A percentile compares a stretch with the other conserved stretches of the same genome.
Conservation (phyloP, 2,113 vertebrate genomes). For the Carlito syrichta region DNA sequence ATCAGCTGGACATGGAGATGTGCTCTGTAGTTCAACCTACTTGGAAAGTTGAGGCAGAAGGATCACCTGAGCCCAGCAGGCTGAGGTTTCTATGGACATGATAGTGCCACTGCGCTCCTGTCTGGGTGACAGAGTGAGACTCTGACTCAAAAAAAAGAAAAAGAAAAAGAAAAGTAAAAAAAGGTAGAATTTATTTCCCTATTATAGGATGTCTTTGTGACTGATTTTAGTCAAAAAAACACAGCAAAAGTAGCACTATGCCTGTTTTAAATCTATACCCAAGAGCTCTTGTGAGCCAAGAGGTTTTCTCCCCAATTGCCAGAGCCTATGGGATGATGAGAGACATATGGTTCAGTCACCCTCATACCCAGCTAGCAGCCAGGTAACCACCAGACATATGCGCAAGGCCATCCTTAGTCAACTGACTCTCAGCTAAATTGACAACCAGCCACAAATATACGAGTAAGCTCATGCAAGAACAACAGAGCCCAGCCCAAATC, state of each 20-base stretch:
- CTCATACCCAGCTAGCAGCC: background rate
- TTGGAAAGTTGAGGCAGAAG: no score
- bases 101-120: no score
- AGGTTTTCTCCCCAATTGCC: background rate
- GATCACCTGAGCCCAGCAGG: no score
- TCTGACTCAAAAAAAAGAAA: no score
- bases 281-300: background rate
- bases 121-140: no score
- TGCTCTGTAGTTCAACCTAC: no score
- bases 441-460: background rate
- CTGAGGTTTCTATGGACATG: no score
- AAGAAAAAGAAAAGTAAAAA: no score
- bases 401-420: background rate
- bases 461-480: background rate
- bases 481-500: background rate
- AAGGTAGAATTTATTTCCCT: background rate
- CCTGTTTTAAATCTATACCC: background rate
- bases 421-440: background rate
- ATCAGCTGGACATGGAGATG: no score
- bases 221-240: background rate
- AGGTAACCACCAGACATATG: background rate
- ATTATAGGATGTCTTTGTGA: background rate
- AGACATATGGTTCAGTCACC: background rate
- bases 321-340: background rate
- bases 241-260: background rate